Evolutionary conservation across 2,888 invertebrate species (phyloP).

Genomic region (Tillus elongatus): DNA sequence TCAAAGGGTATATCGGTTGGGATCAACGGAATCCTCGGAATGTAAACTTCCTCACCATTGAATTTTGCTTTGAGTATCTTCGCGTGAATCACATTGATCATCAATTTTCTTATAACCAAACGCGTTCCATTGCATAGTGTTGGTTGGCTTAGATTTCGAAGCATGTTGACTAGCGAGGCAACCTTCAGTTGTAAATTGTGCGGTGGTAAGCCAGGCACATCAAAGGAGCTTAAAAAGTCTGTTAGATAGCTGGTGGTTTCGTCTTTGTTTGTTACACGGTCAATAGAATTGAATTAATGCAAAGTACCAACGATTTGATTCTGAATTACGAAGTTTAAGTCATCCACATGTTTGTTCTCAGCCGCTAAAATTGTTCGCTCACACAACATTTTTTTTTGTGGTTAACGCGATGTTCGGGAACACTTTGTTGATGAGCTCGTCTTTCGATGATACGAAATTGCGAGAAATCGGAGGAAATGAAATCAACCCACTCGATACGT

Average conservation of each 20-base stretch:
- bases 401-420: too few relatives aligned
- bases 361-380: too few relatives aligned
- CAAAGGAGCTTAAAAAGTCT: not conserved
- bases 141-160: slow-evolving; percentile 30
- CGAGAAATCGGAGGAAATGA: too few relatives aligned
- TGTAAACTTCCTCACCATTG: slow-evolving; percentile 23
- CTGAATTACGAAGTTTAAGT: too few relatives aligned
- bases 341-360: too few relatives aligned
- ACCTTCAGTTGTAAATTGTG: slow-evolving; percentile 26
- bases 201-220: slow-evolving; percentile 7
- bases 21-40: slow-evolving; percentile 33
- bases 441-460: too few relatives aligned
- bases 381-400: too few relatives aligned
- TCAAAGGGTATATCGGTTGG: slow-evolving; percentile 23
- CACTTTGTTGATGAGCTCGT: too few relatives aligned
- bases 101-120: slow-evolving; percentile 17
- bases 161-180: slow-evolving; percentile 29
- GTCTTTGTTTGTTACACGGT: slow-evolving; percentile 5
- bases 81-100: slow-evolving; percentile 17
- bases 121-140: slow-evolving; percentile 26
- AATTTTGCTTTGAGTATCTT: slow-evolving; percentile 19
- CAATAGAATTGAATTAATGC: not conserved
- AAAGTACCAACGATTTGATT: slow-evolving; percentile 4
- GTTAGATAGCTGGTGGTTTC: slow-evolving; percentile 6
- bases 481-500: too few relatives aligned